phyloP scores from a whole-genome alignment of 2,888 invertebrate species.

The Mythimna lalbum region DNA sequence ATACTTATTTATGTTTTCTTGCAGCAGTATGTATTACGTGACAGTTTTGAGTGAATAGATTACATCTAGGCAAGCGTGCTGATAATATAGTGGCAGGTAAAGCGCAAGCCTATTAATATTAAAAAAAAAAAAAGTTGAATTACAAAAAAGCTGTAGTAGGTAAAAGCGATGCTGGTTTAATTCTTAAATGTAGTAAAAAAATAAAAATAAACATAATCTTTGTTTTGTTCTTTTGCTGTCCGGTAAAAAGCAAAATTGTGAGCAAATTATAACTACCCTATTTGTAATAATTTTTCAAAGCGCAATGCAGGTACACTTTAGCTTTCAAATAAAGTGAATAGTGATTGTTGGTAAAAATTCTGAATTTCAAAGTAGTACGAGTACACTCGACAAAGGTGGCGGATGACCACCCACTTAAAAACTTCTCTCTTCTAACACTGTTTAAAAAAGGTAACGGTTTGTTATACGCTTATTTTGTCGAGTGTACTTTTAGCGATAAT shows the following conservation, averaged over 20 bases:
- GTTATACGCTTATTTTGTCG: not conserved
- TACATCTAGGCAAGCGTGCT: too few relatives aligned
- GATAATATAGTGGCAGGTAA: too few relatives aligned
- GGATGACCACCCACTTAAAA: not conserved
- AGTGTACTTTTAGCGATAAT: not conserved
- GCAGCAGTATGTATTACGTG: too few relatives aligned
- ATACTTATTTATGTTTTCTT: too few relatives aligned
- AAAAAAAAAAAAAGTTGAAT: too few relatives aligned
- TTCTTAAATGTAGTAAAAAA: too few relatives aligned
- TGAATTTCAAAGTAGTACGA: not conserved
- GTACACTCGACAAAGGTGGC: not conserved
- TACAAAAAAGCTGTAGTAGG: too few relatives aligned
- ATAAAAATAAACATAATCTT: not conserved
- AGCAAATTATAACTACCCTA: not conserved
- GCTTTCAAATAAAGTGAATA: not conserved
- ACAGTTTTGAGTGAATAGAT: too few relatives aligned
- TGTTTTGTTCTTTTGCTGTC: not conserved
- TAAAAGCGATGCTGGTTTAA: too few relatives aligned
- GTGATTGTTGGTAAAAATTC: not conserved
- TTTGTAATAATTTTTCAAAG: conserved; percentile 16
- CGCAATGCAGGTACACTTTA: conserved; percentile 40
- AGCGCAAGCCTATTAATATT: too few relatives aligned
- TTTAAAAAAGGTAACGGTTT: not conserved
- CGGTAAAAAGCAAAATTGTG: not conserved
- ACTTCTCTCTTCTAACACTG: not conserved